Conservation (phyloP, 2,888 invertebrate species). For the Griposia aprilina region DNA sequence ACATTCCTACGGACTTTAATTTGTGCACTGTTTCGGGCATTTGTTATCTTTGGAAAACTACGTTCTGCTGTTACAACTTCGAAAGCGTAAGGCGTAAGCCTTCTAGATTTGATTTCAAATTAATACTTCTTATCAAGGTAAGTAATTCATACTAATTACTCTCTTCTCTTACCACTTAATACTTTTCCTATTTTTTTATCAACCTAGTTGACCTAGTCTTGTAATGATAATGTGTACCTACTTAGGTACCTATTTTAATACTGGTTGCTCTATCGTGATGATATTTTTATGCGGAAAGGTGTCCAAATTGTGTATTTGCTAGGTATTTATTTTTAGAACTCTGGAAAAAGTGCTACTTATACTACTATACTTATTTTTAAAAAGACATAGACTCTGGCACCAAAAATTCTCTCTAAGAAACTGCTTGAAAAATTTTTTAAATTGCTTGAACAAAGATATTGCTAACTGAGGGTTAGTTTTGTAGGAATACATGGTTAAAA, state of each 20-base stretch:
- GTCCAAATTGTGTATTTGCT: slow-evolving; percentile 15
- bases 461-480: slow-evolving; percentile 12
- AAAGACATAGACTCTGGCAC: slow-evolving; percentile 6
- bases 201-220: slow-evolving; percentile 1
- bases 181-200: neutral
- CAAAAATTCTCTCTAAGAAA: slow-evolving; percentile 3
- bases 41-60: slow-evolving; percentile 12
- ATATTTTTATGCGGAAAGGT: slow-evolving; percentile 15
- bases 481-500: neutral
- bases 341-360: slow-evolving; percentile 12
- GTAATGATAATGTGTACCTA: neutral
- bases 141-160: neutral
- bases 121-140: slow-evolving; percentile 5
- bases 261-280: slow-evolving; percentile 15
- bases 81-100: neutral
- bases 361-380: slow-evolving; percentile 1
- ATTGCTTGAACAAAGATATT: slow-evolving; percentile 7
- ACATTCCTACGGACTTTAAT: neutral
- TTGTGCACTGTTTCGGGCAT: slow-evolving; percentile 2
- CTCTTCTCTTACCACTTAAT: slow-evolving; percentile 10
- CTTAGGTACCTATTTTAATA: slow-evolving; percentile 16
- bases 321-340: slow-evolving; percentile 8
- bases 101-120: slow-evolving; percentile 9
- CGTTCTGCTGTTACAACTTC: slow-evolving; percentile 11
- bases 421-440: neutral